Conservation (phyloP, 2,113 vertebrate species). For the Chroicocephalus ridibundus region DNA sequence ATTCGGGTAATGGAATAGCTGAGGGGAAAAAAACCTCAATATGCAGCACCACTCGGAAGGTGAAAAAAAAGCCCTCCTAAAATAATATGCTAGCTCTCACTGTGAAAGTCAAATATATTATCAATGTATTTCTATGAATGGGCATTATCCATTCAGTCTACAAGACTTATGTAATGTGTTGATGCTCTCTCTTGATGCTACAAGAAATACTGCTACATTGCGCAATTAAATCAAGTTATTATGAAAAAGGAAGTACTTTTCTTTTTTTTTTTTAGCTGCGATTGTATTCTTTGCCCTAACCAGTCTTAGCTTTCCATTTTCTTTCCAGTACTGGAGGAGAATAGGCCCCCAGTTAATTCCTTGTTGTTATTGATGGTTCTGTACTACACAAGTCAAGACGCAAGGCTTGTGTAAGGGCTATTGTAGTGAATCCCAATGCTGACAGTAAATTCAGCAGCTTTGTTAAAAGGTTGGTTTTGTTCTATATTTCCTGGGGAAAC, state of each 20-base stretch:
- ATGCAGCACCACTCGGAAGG: background rate
- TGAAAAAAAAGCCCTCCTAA: background rate
- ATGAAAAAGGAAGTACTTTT: background rate
- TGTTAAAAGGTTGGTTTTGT: background rate
- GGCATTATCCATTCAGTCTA: background rate
- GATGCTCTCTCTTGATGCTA: background rate
- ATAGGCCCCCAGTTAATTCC: background rate
- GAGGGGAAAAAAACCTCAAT: background rate
- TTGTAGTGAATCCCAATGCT: background rate
- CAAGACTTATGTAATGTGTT: background rate
- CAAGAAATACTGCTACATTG: background rate
- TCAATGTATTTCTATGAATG: background rate
- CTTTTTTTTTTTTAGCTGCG: background rate
- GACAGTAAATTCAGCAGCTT: background rate
- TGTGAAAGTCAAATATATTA: background rate
- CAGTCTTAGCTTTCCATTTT: background rate
- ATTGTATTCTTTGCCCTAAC: background rate
- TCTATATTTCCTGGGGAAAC: background rate
- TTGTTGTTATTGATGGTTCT: background rate
- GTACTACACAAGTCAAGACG: background rate
- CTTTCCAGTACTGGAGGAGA: background rate
- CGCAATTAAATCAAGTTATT: background rate
- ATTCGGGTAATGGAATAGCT: conserved; percentile 12
- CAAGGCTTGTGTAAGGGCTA: background rate
- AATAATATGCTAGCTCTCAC: background rate